Evolutionary conservation across 2,797 vertebrate species (phyloP), one percentile per base, ranked within the genome.

Genomic region (Danio choprae): DNA sequence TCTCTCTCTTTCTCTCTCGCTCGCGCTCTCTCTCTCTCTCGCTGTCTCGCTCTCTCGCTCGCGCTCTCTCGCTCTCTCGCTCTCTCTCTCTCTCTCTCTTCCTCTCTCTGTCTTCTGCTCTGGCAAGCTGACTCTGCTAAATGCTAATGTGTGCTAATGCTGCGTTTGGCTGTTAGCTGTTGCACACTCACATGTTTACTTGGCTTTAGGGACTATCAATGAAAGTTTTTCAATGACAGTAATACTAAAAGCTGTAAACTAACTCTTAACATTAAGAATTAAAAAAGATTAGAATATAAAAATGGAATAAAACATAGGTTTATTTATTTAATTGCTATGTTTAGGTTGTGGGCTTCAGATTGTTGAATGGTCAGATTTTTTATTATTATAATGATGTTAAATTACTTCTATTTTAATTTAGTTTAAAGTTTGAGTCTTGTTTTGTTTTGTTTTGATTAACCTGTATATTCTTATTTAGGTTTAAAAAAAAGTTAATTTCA

Each of bases 121-220:
- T 50, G 1, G 41, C 74, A 74, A 65, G 46, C 59, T 48, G 48
- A 43, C 74, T 53, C 44, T 18, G 53, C 22, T 46, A 71, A 65
- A n/a, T 65, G 67, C 68, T 29, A 29, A 29, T 72, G 29, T 60
- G 83, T 86, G 83, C 84, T 69, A 51, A 65, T 50, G 40, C 71
- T 80, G 62, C 41, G 4, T 46, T 59, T 41, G 58, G 53, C 55
- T 70, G 53, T 59, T 43, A 44, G 46, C 77, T 65, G 15, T 41
- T 60, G 16, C 71, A 79, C 69, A 78, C 68, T 16, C 8, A 29
- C 40, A 71, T 5, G 11, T 18, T 20, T 6, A 55, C 11, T 67
- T 7, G 38, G 13, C 40, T 11, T 58, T 12, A 16, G 38, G 12
- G 55, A 55, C 53, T 55, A 55, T 55, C 68, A 71, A 8, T 13